These are phyloP conservation scores for Junco hyemalis DNA, from an alignment of 2,113 vertebrate genomes.

Conservation along the genomic window DNA sequence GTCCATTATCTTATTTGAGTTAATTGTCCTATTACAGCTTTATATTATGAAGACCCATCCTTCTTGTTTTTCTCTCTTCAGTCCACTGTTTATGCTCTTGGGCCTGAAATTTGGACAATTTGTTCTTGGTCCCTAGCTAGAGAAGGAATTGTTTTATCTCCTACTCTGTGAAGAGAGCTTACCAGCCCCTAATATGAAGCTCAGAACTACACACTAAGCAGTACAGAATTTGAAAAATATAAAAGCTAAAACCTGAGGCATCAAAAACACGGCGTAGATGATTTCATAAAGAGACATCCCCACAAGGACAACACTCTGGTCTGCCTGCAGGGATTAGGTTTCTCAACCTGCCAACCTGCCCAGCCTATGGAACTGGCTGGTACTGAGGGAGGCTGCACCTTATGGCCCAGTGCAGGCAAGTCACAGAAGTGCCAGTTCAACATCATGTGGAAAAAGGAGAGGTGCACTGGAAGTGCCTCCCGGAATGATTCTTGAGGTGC, in stretches of 20 bases:
- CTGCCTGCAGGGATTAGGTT: not conserved
- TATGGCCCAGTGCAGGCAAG: not conserved
- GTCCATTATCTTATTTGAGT: not conserved
- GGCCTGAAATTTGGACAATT: not conserved
- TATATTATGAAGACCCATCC: not conserved
- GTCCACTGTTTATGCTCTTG: not conserved
- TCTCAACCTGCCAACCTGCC: not conserved
- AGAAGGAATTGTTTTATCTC: not conserved
- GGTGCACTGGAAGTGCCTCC: not conserved
- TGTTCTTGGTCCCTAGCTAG: not conserved
- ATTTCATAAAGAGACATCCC: not conserved
- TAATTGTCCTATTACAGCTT: not conserved
- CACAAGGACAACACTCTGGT: not conserved
- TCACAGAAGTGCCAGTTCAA: not conserved
- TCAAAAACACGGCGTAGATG: not conserved
- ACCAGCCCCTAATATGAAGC: not conserved
- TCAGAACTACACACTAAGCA: not conserved
- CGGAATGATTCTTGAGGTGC: not conserved
- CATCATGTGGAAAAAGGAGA: not conserved
- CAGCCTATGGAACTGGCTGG: rapidly evolving
- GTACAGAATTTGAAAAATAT: not conserved
- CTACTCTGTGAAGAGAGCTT: not conserved
- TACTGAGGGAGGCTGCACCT: not conserved
- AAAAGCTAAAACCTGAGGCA: not conserved
- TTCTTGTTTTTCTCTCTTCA: not conserved